Evolutionary conservation across 1,140 invertebrate species (phyloP), one percentile per base, ranked within the genome.

Genomic region (Pseudomyrmex cubaensis): DNA sequence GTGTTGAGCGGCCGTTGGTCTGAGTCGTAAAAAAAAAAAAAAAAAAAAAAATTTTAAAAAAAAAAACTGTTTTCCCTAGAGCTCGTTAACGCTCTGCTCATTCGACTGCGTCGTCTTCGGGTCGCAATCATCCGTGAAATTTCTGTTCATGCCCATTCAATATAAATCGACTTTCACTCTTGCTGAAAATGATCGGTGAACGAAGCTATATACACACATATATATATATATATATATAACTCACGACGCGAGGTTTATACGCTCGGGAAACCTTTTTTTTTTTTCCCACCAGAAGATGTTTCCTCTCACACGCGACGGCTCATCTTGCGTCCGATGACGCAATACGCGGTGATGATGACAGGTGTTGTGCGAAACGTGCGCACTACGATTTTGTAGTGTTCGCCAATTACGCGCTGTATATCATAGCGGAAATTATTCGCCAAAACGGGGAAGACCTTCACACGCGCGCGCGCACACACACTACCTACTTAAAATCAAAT

Each of bases 141-240:
- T 86, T 17, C 10, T 35, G 35, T 54, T 72, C 62, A 57, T 73
- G 48, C 67, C 20, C 44, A 80, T 83, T 80, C 74, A 84, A 89
- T 76, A 35, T 35, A 83, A 83, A 86, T 72, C 56, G 56, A 77
- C 87, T 89, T 88, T 89, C 87, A 86, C 84, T 52, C 74, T 72
- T 46, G 13, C 46, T 44, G 20, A 69, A 78, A 77, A 77, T 7
- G 17, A 35, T 66, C 48, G n/a, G 22, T 7, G 35, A 35, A 35
- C 35, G 35, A 8, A 17, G 59, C 12, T 44, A 1, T 66, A 66
- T 52, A 77, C 35, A 35, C 35, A 35, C n/a, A n/a, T n/a, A n/a
- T n/a, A n/a, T n/a, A n/a, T n/a, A n/a, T n/a, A n/a, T n/a, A n/a
- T n/a, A n/a, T n/a, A n/a, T 35, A 35, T 35, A 35, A 35, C 15